Percentiles rank a stretch among this genome's conserved stretches.
These are phyloP conservation scores for Melanerpes formicivorus DNA, from an alignment of 2,113 vertebrate genomes.

Conservation along the genomic window DNA sequence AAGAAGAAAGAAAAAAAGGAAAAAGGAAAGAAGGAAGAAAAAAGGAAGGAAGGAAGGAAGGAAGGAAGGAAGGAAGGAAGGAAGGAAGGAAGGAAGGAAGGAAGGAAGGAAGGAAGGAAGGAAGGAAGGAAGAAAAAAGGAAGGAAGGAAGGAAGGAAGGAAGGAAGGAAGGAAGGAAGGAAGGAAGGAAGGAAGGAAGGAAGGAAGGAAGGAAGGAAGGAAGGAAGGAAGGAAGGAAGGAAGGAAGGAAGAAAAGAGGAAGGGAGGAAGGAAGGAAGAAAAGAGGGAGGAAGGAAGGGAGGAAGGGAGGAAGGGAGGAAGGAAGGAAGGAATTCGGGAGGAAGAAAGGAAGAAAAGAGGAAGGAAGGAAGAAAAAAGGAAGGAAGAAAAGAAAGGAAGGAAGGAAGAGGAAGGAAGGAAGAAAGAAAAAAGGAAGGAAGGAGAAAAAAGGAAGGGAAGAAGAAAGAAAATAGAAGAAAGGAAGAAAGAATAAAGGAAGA, in stretches of 20 bases:
- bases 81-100: not conserved
- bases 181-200: not conserved
- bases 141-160: no score
- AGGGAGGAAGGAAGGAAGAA: not conserved
- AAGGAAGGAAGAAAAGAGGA: no score
- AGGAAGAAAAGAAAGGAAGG: not conserved
- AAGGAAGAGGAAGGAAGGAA: not conserved
- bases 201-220: not conserved
- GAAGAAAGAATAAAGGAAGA: no score
- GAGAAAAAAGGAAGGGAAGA: not conserved
- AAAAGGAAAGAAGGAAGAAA: fast-evolving
- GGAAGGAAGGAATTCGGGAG: not conserved
- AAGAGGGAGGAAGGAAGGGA: fast-evolving
- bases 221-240: not conserved
- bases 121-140: fast-evolving
- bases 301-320: no score
- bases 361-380: not conserved
- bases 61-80: not conserved
- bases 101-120: not conserved
- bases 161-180: not conserved
- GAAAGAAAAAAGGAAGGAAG: not conserved
- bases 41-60: no score
- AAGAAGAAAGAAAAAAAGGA: not conserved
- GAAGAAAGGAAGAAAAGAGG: no score
- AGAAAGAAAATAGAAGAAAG: not conserved